Base-by-base conservation (phyloP, 2,113 vertebrate genomes). In the Lasiurus borealis region DNA sequence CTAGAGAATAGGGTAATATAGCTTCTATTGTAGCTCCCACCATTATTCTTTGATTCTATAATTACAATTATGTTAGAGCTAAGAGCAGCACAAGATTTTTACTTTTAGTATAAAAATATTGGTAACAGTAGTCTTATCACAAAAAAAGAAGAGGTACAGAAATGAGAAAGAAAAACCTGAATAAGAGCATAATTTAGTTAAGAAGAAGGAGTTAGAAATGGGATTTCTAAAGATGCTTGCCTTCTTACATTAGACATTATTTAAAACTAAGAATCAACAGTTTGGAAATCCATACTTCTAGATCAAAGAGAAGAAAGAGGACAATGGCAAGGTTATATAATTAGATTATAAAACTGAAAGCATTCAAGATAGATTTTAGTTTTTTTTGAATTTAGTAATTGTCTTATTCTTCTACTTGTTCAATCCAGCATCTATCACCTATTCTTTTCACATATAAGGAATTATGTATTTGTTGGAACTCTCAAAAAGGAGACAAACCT, bases 211-310 rank as follows among this genome's bases (percentile, higher is more conserved):
- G 46, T 66, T 46, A 72, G 46, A 66, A 81, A 50, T 44, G 10
- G 19, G 6, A 78, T 85, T 66, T 66, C 29, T 78, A 48, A 91
- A 57, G 8, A 59, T 85, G 13, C 34, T 81, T 81, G 27, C 16
- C 66, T 96, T 93, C 18, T 31, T 91, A 69, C 1, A 80, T 83
- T 68, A 72, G 31, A 29, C 13, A 48, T 44, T 83, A 44, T 87
- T 94, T 40, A 83, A 90, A 84, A 25, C 29, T 86, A 81, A 75
- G 68, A 77, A 27, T 77, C 15, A 85, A 7, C 9, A 21, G 18
- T 77, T 48, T 88, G 89, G 23, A 86, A 93, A 76, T 81, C 18
- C 29, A 8, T 54, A 59, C 11, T 72, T 92, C 10, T 95, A 64
- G 16, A 62, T 77, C 19, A 72, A 82, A 84, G 18, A 4, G 8